Evolutionary conservation across 2,888 invertebrate species (phyloP), one percentile per base, ranked within the genome.

Genomic region (Drosophila macrospina): DNA sequence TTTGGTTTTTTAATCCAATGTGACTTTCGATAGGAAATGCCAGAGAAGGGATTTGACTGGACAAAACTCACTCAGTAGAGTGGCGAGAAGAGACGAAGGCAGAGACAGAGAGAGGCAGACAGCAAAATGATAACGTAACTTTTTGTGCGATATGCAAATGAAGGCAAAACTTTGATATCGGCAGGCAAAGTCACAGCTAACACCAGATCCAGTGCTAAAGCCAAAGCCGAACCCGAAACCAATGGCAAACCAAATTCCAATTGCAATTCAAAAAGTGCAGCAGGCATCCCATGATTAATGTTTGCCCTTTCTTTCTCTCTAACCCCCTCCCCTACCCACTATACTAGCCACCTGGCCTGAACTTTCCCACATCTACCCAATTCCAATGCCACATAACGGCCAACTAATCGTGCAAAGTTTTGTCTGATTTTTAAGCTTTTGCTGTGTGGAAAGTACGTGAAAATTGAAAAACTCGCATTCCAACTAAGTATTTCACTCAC

Each of bases 101-200:
- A 59, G 7, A 47, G 30, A 56, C 13, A 20, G 48, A 37, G 8
- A 42, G 11, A 24, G 42, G n/a, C 4, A 28, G 24, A 57, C 28
- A 28, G 67, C 62, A 69, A 73, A 79, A 70, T 77, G 80, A 79
- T 78, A 77, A 78, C 79, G 76, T 75, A 76, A 79, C 80, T 79
- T 79, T 78, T 82, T 80, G 69, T 73, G 69, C 83, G 83, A 86
- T 88, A 86, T 86, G 88, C 72, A 88, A 86, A 88, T 86, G 80
- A 86, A 77, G 83, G 77, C 48, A 74, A 74, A 73, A 79, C 66
- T 76, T 74, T 78, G 76, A 70, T 78, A 77, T 77, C 74, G 78
- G 69, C 76, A 76, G 69, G 39, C 20, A 56, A 39, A 63, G 56
- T 39, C 48, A 61, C 47, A 50, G 50, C 59, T 39, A 34, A 30